Evolutionary conservation across 1,140 invertebrate genomes (phyloP).

Genomic region (Aethina tumida): DNA sequence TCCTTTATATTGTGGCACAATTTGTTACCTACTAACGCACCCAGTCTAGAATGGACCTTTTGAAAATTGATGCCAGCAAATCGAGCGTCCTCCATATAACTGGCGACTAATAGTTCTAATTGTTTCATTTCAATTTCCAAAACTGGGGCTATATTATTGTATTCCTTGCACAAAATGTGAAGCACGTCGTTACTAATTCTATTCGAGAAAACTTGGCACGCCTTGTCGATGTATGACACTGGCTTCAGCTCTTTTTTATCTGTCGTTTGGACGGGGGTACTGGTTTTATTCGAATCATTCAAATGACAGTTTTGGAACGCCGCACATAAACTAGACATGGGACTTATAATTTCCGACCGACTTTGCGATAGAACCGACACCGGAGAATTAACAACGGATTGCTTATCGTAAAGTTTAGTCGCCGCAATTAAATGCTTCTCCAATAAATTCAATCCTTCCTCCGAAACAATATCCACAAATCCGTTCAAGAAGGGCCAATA

Average conservation of each 20-base stretch:
- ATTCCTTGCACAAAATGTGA: slow-evolving; percentile 23
- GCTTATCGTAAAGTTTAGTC: slow-evolving; percentile 6
- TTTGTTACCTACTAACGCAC: slow-evolving; percentile 46
- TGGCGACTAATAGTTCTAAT: slow-evolving; percentile 51
- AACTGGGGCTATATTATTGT: slow-evolving; percentile 32
- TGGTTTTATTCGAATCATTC: slow-evolving; percentile 21
- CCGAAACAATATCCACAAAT: slow-evolving; percentile 63
- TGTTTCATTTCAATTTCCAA: slow-evolving; percentile 53
- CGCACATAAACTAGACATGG: slow-evolving; percentile 45
- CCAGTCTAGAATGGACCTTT: slow-evolving; percentile 50
- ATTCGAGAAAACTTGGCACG: slow-evolving; percentile 55
- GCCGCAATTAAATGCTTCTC: slow-evolving; percentile 56
- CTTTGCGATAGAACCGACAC: slow-evolving; percentile 4
- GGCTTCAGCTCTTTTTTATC: slow-evolving; percentile 30
- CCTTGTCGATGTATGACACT: slow-evolving; percentile 51
- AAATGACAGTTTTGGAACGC: slow-evolving; percentile 43
- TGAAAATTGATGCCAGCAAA: slow-evolving; percentile 49
- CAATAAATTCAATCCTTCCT: slow-evolving; percentile 58
- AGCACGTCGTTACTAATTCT: slow-evolving; percentile 43
- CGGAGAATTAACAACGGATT: slow-evolving; percentile 9
- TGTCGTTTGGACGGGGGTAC: slow-evolving; percentile 5
- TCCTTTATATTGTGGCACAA: slow-evolving; percentile 16
- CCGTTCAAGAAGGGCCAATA: slow-evolving; percentile 81
- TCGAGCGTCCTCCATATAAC: slow-evolving; percentile 52
- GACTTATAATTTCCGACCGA: slow-evolving; percentile 32